A percentile compares a stretch with the other conserved stretches of the same genome.
Conservation (phyloP, 2,797 vertebrate genomes). For the Rhinella marina region DNA sequence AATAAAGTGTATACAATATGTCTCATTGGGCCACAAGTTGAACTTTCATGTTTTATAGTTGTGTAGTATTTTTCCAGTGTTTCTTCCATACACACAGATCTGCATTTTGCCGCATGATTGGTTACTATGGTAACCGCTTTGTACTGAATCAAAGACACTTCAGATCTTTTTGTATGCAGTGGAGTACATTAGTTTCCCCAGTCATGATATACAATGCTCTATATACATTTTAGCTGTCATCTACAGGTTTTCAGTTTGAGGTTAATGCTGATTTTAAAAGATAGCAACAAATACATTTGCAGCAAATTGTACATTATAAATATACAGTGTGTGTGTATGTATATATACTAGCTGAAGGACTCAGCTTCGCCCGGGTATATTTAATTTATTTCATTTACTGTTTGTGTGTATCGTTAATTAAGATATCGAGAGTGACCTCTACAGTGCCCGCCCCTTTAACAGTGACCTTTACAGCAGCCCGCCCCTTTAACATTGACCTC, state of each 20-base stretch:
- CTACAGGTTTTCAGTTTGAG: background rate
- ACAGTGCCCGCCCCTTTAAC: no score
- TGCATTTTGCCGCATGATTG: conserved; percentile 38
- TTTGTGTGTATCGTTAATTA: no score
- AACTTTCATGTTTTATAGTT: conserved; percentile 13
- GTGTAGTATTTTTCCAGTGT: conserved; percentile 19
- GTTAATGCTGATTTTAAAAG: background rate
- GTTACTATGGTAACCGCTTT: conserved; percentile 55
- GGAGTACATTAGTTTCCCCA: background rate
- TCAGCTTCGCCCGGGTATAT: no score
- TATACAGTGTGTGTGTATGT: background rate
- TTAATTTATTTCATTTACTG: no score
- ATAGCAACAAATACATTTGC: background rate
- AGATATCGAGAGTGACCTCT: no score
- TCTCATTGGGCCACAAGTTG: background rate
- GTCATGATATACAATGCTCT: background rate
- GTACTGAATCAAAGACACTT: conserved; percentile 34
- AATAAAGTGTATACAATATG: background rate
- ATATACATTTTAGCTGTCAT: background rate
- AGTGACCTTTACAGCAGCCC: no score
- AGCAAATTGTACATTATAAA: background rate
- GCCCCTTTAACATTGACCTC: no score
- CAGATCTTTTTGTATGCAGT: conserved; percentile 25
- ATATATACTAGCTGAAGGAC: no score
- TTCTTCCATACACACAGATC: conserved; percentile 24